Evolutionary conservation across 1,140 invertebrate genomes (phyloP), one percentile per base, ranked within the genome.

Genomic region (Agrilus planipennis): DNA sequence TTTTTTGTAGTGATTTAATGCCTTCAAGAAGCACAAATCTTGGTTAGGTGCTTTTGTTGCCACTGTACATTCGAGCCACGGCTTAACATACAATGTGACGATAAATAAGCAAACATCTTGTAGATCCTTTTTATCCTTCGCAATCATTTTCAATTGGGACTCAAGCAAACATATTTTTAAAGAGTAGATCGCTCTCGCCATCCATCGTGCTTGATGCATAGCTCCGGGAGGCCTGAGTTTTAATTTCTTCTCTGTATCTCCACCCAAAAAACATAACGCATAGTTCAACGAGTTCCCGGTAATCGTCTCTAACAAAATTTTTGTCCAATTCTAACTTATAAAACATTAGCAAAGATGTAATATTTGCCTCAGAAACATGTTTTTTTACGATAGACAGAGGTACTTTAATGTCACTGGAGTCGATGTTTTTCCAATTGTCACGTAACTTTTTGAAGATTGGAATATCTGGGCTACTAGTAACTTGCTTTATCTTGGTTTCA

Each of bases 181-280:
- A n/a, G n/a, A n/a, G n/a, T n/a, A n/a, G n/a, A 47, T 34, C 52
- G 40, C 19, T 58, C 58, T 27, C 60, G 54, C 48, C 62, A 62
- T 41, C 63, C 52, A 36, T 54, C 54, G n/a, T n/a, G n/a, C n/a
- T n/a, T n/a, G n/a, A n/a, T n/a, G n/a, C n/a, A n/a, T n/a, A n/a
- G n/a, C n/a, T 28, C 59, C 61, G 46, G 61, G 59, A 44, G 53
- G 46, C 23, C 48, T 45, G 35, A 67, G 58, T 41, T 49, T 50
- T 21, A 58, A 31, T 52, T 58, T 54, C 32, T 47, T 47, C 17
- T 53, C 53, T 30, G 17, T 40, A 45, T 56, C 46, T 47, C 46
- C 56, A 17, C 58, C 60, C 20, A 68, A 51, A n/a, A 52, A 66
- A 67, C 23, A 67, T 57, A 18, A 63, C 41, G 16, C 14, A 50